Evolutionary conservation across 2,113 vertebrate genomes (phyloP).

Genomic region (Formicarius rufipectus): DNA sequence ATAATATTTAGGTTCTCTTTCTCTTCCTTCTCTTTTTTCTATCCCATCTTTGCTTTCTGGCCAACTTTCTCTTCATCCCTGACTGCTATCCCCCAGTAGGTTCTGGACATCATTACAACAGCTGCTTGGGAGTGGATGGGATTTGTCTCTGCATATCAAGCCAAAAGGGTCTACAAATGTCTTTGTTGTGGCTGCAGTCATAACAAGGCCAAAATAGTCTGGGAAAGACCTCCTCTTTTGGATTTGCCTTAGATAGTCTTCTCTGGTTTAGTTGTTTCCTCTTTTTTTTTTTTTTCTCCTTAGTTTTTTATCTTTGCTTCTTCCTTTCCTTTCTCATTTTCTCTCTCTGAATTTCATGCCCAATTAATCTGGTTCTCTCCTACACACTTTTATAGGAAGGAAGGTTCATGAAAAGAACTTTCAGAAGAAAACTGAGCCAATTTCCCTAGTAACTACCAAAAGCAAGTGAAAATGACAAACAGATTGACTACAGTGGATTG

Average conservation of each 20-base stretch:
- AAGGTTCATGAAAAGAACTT: conserved; percentile 23
- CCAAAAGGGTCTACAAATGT: neutral
- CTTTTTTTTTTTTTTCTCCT: neutral
- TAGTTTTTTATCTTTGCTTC: neutral
- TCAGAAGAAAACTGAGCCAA: neutral
- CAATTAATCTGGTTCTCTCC: neutral
- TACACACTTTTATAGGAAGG: neutral
- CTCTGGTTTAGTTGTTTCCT: neutral
- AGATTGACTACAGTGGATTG: conserved; percentile 2
- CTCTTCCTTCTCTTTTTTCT: neutral
- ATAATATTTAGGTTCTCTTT: neutral
- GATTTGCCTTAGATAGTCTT: neutral
- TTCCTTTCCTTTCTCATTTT: neutral
- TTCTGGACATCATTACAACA: neutral
- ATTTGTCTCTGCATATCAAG: neutral
- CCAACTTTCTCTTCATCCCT: neutral
- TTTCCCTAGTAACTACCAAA: conserved; percentile 27
- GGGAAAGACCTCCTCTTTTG: neutral
- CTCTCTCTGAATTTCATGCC: neutral
- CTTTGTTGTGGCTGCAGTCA: neutral
- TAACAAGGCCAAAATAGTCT: neutral
- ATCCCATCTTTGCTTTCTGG: neutral
- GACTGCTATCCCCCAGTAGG: neutral
- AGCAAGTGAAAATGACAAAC: conserved; percentile 10
- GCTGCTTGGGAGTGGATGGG: neutral